Percentiles rank a stretch among this genome's conserved stretches.
These are phyloP conservation scores for Machimus atricapillus DNA, from an alignment of 2,888 invertebrate genomes.

Conservation along the genomic window DNA sequence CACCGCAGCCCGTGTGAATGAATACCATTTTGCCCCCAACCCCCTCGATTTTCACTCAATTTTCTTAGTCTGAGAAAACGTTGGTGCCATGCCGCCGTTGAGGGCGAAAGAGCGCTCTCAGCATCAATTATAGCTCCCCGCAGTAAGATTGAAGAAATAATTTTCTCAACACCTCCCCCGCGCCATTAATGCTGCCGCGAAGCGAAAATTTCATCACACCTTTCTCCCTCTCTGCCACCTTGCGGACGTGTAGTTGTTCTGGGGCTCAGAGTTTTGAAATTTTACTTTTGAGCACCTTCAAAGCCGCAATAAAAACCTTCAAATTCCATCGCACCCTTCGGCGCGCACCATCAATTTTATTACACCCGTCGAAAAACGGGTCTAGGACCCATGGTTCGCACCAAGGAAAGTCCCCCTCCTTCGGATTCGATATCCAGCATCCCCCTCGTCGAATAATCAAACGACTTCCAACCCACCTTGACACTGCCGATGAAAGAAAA, in stretches of 20 bases:
- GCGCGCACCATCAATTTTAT: slow-evolving; percentile 24
- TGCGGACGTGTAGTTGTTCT: not conserved
- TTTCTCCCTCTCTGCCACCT: not conserved
- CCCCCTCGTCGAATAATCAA: not conserved
- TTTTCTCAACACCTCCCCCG: slow-evolving; percentile 35
- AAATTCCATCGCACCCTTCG: slow-evolving; percentile 12
- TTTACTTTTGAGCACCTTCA: slow-evolving; percentile 41
- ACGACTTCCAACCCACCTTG: not conserved
- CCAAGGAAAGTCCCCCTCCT: slow-evolving; percentile 1
- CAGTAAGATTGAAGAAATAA: slow-evolving; percentile 8
- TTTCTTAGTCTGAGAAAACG: not conserved
- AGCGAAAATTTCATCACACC: slow-evolving; percentile 24
- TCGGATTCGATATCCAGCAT: not conserved
- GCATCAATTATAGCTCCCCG: slow-evolving; percentile 26
- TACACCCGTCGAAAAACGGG: not conserved
- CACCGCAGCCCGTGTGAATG: not conserved
- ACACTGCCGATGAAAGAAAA: slow-evolving; percentile 44
- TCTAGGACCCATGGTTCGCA: not conserved
- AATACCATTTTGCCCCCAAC: not conserved
- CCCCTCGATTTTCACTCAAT: slow-evolving; percentile 14
- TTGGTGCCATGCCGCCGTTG: not conserved
- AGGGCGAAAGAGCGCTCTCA: not conserved
- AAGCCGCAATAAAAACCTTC: slow-evolving; percentile 40
- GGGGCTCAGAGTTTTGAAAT: slow-evolving; percentile 17
- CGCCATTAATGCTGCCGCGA: not conserved